These are phyloP conservation scores for Dinocampus coccinellae DNA, from an alignment of 2,888 invertebrate species.

Conservation along the genomic window DNA sequence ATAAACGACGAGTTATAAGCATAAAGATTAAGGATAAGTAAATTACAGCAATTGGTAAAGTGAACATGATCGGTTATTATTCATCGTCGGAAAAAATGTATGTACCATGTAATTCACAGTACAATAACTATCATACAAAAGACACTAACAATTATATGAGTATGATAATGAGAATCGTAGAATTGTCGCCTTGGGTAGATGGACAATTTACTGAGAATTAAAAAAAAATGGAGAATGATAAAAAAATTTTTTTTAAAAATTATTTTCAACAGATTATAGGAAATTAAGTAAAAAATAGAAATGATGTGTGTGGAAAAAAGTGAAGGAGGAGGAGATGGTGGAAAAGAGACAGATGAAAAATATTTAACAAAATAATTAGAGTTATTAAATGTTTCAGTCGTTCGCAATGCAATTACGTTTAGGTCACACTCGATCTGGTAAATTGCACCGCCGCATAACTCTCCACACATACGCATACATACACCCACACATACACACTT, in stretches of 20 bases:
- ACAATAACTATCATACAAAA: constrained; percentile 66
- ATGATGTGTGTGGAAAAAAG: constrained; percentile 26
- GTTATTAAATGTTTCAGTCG: constrained; percentile 50
- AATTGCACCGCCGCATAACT: constrained; percentile 28
- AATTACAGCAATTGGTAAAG: constrained; percentile 40
- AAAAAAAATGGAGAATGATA: constrained; percentile 15
- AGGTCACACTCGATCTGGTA: constrained; percentile 31
- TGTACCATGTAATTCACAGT: constrained; percentile 61
- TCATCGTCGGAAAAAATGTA: constrained; percentile 65
- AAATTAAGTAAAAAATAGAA: constrained; percentile 38
- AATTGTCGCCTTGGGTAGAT: constrained; percentile 46
- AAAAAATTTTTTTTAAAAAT: no score
- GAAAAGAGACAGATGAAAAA: constrained; percentile 19
- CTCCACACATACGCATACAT: no score
- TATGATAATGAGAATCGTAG: constrained; percentile 53
- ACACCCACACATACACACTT: no score
- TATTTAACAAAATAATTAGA: constrained; percentile 48
- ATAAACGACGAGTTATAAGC: constrained; percentile 11
- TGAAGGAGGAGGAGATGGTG: not conserved
- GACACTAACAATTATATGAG: constrained; percentile 58
- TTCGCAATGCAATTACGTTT: constrained; percentile 45
- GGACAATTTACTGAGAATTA: constrained; percentile 29
- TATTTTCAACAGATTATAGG: no score
- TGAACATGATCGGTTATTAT: constrained; percentile 67
- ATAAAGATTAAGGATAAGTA: constrained; percentile 3